Evolutionary conservation across 2,113 vertebrate genomes (phyloP).

Genomic region (Clinocottus analis): DNA sequence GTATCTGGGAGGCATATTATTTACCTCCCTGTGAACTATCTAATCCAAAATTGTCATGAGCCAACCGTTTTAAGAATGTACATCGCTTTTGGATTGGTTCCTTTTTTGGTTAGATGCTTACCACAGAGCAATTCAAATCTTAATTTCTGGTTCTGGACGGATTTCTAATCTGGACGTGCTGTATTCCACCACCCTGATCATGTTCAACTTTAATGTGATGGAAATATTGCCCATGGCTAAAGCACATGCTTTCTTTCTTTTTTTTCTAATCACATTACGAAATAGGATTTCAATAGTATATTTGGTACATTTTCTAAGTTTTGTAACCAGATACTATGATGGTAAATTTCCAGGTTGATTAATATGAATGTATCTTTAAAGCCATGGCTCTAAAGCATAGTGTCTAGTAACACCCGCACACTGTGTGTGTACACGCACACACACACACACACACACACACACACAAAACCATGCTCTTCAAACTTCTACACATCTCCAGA

Average conservation of each 20-base stretch:
- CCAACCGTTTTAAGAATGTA: not conserved
- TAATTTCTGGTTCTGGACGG: not conserved
- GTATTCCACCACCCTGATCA: not conserved
- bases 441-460: not conserved
- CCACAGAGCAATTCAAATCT: not conserved
- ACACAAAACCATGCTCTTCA: slow-evolving; percentile 13
- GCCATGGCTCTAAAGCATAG: slow-evolving; percentile 12
- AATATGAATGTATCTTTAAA: slow-evolving; percentile 15
- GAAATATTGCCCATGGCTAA: slow-evolving; percentile 5
- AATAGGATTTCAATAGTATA: not conserved
- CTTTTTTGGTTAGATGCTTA: slow-evolving; percentile 13
- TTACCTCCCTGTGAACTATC: not conserved
- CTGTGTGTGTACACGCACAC: not conserved
- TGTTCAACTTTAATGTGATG: not conserved
- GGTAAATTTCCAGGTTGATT: not conserved
- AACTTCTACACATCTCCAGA: not conserved
- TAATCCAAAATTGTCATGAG: not conserved
- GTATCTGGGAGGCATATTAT: not conserved
- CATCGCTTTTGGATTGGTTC: slow-evolving; percentile 20
- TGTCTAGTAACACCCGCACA: slow-evolving; percentile 4
- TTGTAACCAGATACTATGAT: not conserved
- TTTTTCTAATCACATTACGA: not conserved
- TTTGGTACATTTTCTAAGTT: not conserved
- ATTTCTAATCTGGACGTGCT: not conserved
- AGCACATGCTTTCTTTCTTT: not conserved